A percentile compares a stretch with the other conserved stretches of the same genome.
Conservation (phyloP, 2,888 invertebrate species). For the Acleris cristana region DNA sequence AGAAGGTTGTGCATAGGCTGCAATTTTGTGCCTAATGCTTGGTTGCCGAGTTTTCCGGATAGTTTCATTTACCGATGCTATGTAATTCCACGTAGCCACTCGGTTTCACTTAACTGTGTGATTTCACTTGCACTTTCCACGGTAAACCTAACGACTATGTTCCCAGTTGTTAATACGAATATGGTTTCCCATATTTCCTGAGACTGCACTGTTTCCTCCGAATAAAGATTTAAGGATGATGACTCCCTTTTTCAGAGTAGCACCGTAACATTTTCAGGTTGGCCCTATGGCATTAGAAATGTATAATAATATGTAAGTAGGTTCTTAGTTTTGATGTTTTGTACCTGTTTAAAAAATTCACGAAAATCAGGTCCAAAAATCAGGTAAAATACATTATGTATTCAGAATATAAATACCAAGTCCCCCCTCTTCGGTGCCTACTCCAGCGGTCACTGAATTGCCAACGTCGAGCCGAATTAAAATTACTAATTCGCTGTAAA, state of each 20-base stretch:
- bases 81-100: constrained; percentile 39
- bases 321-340: too few relatives aligned
- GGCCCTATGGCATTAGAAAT: too few relatives aligned
- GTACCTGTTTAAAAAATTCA: too few relatives aligned
- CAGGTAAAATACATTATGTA: constrained; percentile 4
- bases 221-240: neutral
- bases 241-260: too few relatives aligned
- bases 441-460: constrained; percentile 48
- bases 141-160: constrained; percentile 25
- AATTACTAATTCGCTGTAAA: constrained; percentile 29
- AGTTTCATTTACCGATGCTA: constrained; percentile 31
- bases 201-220: neutral
- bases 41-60: constrained; percentile 34
- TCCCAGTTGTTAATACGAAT: constrained; percentile 18
- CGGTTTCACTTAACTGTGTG: constrained; percentile 44
- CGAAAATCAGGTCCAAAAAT: too few relatives aligned
- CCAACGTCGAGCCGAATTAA: constrained; percentile 39
- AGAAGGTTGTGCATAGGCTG: constrained; percentile 26
- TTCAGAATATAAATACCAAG: constrained; percentile 37
- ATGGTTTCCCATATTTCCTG: constrained; percentile 20
- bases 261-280: too few relatives aligned
- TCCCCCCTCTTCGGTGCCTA: constrained; percentile 44
- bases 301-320: too few relatives aligned
- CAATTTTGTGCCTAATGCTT: constrained; percentile 21
- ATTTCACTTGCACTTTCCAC: constrained; percentile 52